Base-by-base conservation (phyloP, 1,140 invertebrate genomes). In the Caenorhabditis brenneri region DNA sequence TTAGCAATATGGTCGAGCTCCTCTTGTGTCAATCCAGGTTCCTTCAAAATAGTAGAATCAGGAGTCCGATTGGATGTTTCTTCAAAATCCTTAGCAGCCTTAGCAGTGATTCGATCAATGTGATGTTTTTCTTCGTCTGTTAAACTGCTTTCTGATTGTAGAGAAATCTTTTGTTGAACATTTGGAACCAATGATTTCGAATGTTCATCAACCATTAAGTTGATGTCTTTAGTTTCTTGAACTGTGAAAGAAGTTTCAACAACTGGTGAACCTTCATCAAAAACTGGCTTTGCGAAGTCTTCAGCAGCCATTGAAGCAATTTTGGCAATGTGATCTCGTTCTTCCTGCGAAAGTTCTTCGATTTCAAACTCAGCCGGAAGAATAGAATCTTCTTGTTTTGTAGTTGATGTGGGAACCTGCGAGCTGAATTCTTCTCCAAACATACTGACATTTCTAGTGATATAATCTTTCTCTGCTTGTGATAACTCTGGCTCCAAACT, bases 31-130 rank as follows among this genome's bases (percentile, higher is more conserved):
- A 78, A n/a, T 16, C 78, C 60, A 22, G 27, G 36, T 42, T 65
- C 74, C 48, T 10, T 51, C 48, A 16, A 42, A 42, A n/a, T n/a
- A 42, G 55, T 58, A 22, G 31, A n/a, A 42, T 27, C 33, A n/a
- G 81, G n/a, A 5, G 82, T 74, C 31, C 46, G 84, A 9, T 83
- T 81, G 22, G 51, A 31, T 51, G 74, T 65, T 69, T 83, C 81
- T 51, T 83, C 4, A 15, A 65, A 65, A 65, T 65, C 58, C 4
- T 65, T 16, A n/a, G 10, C 15, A 15, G 58, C 58, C 58, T 33
- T 65, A 6, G 58, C 58, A 16, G 29, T 31, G 7, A 65, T 19
- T 7, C 58, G 24, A 10, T 15, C 58, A 65, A 65, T 65, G 19
- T 65, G 58, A 19, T 19, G 12, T 65, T 6, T 7, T 42, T 74